These are phyloP conservation scores for Tetragonula clypearis DNA, from an alignment of 1,140 invertebrate genomes.

Conservation along the genomic window DNA sequence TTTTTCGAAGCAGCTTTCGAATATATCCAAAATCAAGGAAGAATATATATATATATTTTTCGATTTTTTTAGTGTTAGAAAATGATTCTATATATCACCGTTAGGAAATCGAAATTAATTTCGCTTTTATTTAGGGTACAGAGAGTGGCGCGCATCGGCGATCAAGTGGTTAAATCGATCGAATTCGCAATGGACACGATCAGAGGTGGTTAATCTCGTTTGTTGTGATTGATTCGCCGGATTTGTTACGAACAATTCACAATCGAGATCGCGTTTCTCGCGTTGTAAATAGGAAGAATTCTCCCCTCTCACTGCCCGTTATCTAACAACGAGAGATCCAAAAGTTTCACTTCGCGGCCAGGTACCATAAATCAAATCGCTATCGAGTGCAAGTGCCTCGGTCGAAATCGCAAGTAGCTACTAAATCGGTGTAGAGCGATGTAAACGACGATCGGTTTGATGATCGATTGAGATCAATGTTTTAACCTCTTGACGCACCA, in stretches of 20 bases:
- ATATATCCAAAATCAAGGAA: too few relatives aligned
- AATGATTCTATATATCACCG: too few relatives aligned
- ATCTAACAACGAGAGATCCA: constrained; percentile 54
- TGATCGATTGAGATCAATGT: too few relatives aligned
- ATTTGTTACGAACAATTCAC: constrained; percentile 16
- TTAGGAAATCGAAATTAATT: too few relatives aligned
- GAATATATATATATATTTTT: too few relatives aligned
- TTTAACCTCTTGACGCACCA: too few relatives aligned
- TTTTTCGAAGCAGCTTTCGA: too few relatives aligned
- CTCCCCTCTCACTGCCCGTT: constrained; percentile 17
- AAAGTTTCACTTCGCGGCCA: constrained; percentile 42
- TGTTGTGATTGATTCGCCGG: not conserved
- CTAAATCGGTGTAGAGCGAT: not conserved
- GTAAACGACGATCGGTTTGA: not conserved
- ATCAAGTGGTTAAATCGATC: too few relatives aligned
- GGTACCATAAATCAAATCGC: constrained; percentile 31
- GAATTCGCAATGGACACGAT: not conserved
- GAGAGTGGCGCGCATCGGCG: too few relatives aligned
- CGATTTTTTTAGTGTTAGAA: too few relatives aligned
- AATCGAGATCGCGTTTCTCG: constrained; percentile 35
- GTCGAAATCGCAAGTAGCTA: not conserved
- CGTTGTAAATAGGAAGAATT: constrained; percentile 42
- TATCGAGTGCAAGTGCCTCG: not conserved
- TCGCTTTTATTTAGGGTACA: too few relatives aligned
- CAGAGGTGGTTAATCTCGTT: not conserved